Percentiles rank a stretch among this genome's conserved stretches.
phyloP scores from a whole-genome alignment of 2,888 invertebrate genomes.

The Chaetoderma sp. region DNA sequence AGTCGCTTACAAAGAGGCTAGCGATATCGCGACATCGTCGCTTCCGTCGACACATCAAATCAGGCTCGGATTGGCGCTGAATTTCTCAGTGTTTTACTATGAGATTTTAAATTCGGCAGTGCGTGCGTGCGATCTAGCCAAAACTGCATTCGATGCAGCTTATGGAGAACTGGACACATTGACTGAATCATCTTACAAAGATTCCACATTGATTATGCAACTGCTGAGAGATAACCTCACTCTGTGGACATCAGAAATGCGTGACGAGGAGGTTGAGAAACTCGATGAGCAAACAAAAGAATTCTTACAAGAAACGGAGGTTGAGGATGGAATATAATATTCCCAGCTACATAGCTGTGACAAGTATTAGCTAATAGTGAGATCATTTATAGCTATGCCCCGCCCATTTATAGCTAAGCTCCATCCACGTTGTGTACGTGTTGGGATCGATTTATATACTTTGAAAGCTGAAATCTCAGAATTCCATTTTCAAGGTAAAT shows the following conservation, averaged over 20 bases:
- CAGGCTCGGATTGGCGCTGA: slow-evolving; percentile 93
- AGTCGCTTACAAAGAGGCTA: slow-evolving; percentile 97
- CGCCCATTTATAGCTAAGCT: no score
- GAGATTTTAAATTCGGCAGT: slow-evolving; percentile 99
- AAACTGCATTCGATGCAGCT: slow-evolving; percentile 96
- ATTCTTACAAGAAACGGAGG: no score
- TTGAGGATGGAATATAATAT: no score
- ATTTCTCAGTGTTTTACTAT: slow-evolving; percentile 99
- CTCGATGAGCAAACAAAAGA: no score
- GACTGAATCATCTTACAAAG: slow-evolving; percentile 96
- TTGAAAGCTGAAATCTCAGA: no score
- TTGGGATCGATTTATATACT: no score
- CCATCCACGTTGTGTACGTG: no score
- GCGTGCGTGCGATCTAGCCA: slow-evolving; percentile 96
- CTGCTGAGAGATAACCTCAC: slow-evolving; percentile 98
- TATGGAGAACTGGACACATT: slow-evolving; percentile 98
- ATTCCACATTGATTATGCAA: slow-evolving; percentile 99
- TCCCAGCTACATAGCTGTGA: no score
- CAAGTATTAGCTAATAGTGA: no score
- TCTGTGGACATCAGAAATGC: slow-evolving; percentile 98
- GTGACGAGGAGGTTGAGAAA: slow-evolving; percentile 48
- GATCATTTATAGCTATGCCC: no score
- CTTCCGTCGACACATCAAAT: slow-evolving; percentile 97
- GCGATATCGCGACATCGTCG: slow-evolving; percentile 96
- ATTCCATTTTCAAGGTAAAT: no score